phyloP scores from a whole-genome alignment of 2,113 vertebrate species.

The Anguilla japonica region DNA sequence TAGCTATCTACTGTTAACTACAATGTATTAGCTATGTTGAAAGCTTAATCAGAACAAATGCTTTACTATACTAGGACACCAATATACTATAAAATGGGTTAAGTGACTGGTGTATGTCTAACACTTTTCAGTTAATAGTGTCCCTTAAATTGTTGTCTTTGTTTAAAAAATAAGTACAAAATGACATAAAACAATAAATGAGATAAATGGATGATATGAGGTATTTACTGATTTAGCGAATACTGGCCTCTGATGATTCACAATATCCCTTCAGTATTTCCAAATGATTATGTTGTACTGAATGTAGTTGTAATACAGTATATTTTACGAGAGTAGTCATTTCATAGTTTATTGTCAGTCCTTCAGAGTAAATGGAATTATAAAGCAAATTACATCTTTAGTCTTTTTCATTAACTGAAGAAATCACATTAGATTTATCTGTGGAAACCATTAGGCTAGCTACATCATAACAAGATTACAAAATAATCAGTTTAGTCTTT shows the following conservation, averaged over 20 bases:
- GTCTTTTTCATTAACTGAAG: constrained; percentile 12
- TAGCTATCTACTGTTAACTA: too few relatives aligned
- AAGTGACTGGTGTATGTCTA: too few relatives aligned
- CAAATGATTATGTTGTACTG: constrained; percentile 10
- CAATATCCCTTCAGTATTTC: background rate
- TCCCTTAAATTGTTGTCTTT: background rate
- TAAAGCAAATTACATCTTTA: constrained; percentile 19
- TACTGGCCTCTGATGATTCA: background rate
- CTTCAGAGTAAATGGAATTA: constrained; percentile 28
- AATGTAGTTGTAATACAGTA: background rate
- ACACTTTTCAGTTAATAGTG: background rate
- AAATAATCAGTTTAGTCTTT: constrained; percentile 26
- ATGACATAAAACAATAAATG: too few relatives aligned
- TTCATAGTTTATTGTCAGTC: constrained; percentile 20
- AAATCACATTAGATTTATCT: constrained; percentile 28
- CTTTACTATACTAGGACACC: too few relatives aligned
- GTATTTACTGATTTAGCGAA: constrained; percentile 8
- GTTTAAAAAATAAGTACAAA: background rate
- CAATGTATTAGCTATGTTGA: too few relatives aligned
- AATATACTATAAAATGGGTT: too few relatives aligned
- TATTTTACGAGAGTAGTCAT: constrained; percentile 8
- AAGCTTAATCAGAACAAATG: too few relatives aligned
- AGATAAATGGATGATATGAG: background rate
- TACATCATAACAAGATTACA: constrained; percentile 26
- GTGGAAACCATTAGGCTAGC: constrained; percentile 30